Evolutionary conservation across 92 coral and sea anemone genomes (phyloP), one percentile per base, ranked within the genome.

Genomic region (Epizoanthus stellaris): DNA sequence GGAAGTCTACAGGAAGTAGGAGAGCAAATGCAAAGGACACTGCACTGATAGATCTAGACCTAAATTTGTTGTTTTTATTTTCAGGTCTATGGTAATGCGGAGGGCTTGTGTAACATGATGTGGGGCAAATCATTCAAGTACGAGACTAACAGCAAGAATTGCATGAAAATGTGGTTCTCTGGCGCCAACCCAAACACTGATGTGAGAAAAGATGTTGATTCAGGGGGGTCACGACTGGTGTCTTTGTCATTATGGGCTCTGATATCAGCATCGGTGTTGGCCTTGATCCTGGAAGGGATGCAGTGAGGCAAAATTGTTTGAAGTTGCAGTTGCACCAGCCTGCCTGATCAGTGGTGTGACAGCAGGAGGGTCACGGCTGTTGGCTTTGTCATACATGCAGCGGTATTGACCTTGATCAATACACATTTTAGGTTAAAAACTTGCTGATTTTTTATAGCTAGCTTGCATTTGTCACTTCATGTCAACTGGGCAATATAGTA

Each of bases 21-120:
- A 30, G 36, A 30, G 36, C 36, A 30, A 30, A 1, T 30, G 36
- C 36, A 30, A 30, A 30, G 36, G 36, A 30, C 36, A 30, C 2
- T 30, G 36, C 36, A 30, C 36, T 30, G 36, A 30, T 30, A 30
- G 36, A 30, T 30, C 36, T 30, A 30, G 36, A 30, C 36, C 36
- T 30, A 0, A 6, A 4, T 62, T 11, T 21, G 25, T 13, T 65
- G 42, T 61, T 30, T 16, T 60, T 65, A n/a, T 76, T 76, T 76
- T 3, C 56, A 95, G 98, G 19, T 88, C 38, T 95, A 93, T 85
- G 90, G 85, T 68, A 85, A 85, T 83, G 98, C 95, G 13, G 81
- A 94, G 68, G 95, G 93, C 1, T 77, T 95, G 68, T 95, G 98
- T 67, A 85, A 94, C 89, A 85, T 45, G 16, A 94, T 94, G 98